Evolutionary conservation across 2,797 vertebrate genomes (phyloP), one percentile per base, ranked within the genome.

Genomic region (Echiichthys vipera): DNA sequence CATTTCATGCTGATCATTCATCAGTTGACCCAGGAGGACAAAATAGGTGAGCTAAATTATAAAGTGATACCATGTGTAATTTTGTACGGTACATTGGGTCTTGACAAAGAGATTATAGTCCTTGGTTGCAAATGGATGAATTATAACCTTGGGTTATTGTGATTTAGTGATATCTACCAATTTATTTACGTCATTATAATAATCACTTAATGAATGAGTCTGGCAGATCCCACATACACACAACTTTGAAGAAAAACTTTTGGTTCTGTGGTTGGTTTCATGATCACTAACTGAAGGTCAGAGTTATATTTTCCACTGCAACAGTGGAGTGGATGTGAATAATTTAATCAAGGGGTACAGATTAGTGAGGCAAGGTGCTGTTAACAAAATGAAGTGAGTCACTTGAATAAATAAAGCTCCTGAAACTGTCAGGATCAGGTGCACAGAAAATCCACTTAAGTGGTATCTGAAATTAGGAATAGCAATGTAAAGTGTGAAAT

Each of bases 351-450:
- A 45, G 55, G 64, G 46, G 37, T 46, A 45, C 46, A 69, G 51
- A 63, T 73, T 54, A 51, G 59, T 50, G 64, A 61, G 53, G 67
- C 42, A 51, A 47, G 54, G 53, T 32, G 58, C 67, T 64, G 51
- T 34, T 51, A 78, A 74, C 58, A 71, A 36, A 67, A 14, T 22
- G 49, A 68, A 59, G 53, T 61, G 66, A 80, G 47, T 71, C 63
- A 62, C 50, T 70, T 68, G 57, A 74, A 54, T 74, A 66, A 63
- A 73, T 39, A 39, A 22, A 65, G 54, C 3, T 50, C 30, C 49
- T 45, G 27, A n/a, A 68, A 68, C 24, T 20, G 61, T 77, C 75
- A 50, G 9, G 50, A 68, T 65, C 63, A 42, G 24, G 37, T 43
- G 30, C 30, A 42, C 12, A 62, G 32, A 42, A 49, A 45, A 45